Evolutionary conservation across 2,888 invertebrate species (phyloP).

Genomic region (Campopleginae sp.): DNA sequence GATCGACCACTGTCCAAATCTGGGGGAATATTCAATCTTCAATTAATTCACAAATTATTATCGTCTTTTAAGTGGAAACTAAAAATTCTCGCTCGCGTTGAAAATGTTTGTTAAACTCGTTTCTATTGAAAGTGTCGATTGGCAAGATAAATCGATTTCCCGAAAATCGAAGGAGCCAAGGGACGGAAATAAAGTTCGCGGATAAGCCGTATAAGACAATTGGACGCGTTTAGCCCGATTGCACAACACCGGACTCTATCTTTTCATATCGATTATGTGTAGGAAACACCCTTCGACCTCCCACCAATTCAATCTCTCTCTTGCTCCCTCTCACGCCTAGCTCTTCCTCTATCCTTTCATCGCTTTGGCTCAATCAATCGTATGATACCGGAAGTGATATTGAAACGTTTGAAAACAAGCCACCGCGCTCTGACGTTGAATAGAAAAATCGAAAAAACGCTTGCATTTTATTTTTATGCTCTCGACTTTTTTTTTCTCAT

Average conservation of each 20-base stretch:
- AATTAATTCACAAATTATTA: background rate
- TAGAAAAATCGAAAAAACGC: background rate
- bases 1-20: background rate
- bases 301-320: slow-evolving; percentile 44
- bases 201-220: slow-evolving; percentile 19
- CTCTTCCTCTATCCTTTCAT: background rate
- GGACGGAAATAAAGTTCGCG: slow-evolving; percentile 3
- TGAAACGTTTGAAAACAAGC: slow-evolving; percentile 10
- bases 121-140: background rate
- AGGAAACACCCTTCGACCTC: slow-evolving; percentile 49
- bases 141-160: background rate
- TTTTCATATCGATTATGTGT: slow-evolving; percentile 63
- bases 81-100: background rate
- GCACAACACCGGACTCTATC: slow-evolving; percentile 42
- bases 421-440: background rate
- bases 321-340: background rate
- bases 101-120: background rate
- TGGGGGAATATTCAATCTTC: background rate
- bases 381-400: slow-evolving; percentile 4
- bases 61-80: background rate
- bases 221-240: slow-evolving; percentile 48
- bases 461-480: background rate
- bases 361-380: background rate
- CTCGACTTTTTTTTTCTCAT: background rate
- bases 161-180: background rate